Base-by-base conservation (phyloP, 2,888 invertebrate genomes). In the Polia nebulosa region DNA sequence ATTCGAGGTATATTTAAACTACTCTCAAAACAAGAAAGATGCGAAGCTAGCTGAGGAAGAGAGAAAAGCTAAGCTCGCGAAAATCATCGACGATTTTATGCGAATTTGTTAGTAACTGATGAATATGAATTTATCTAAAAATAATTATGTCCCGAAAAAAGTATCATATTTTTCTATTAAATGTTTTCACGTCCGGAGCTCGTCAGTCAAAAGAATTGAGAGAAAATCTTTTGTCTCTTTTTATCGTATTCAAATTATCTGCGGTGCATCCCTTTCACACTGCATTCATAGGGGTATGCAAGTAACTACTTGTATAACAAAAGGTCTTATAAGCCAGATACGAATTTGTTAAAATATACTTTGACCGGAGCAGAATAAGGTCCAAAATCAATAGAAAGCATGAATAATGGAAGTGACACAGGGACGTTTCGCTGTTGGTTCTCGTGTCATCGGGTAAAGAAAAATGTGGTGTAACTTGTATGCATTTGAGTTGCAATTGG, bases 131-230 rank as follows among this genome's bases (percentile, higher is more conserved):
- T n/a, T n/a, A n/a, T n/a, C n/a, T n/a, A n/a, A 17, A 25, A 27
- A 49, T 17, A 27, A 41, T 51, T 44, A 49, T 7, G 20, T 3
- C 13, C 4, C 49, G 5, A 20, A 44, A 59, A 58, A 57, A 39
- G n/a, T 41, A n/a, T 34, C 20, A n/a, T 78, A 73, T 75, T 84
- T 79, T 80, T 83, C 79, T 74, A 72, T 84, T 85, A 88, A 86
- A 83, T 85, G 76, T 86, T 86, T 81, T 81, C 81, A 85, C 75
- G 67, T 66, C 69, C 80, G 63, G 53, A 65, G 72, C 44, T 82
- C 81, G 80, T 85, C 80, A 83, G 78, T 86, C 82, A 88, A 81
- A 83, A 63, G 66, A 67, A 39, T 52, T 72, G 55, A 41, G 49
- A 71, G 49, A 72, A 70, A 11, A 61, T 62, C 17, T 56, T 4